phyloP scores from a whole-genome alignment of 2,113 vertebrate species.

The Perognathus longimembris region DNA sequence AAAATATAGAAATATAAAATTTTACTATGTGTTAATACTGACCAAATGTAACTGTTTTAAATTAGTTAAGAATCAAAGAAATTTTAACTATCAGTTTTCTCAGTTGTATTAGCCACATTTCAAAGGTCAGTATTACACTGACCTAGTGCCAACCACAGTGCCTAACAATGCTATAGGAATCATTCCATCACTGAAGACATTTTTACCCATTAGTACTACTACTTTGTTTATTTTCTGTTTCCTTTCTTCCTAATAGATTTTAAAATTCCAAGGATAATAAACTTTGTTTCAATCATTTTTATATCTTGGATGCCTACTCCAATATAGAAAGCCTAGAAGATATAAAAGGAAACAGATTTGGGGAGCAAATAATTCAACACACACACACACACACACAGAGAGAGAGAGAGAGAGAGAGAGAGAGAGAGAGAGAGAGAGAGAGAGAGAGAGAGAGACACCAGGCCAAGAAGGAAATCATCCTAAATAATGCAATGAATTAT shows the following conservation, averaged over 20 bases:
- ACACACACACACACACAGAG: neutral
- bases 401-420: neutral
- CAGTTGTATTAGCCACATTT: neutral
- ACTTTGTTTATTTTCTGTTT: neutral
- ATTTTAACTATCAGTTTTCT: neutral
- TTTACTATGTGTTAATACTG: too few relatives aligned
- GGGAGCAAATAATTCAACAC: too few relatives aligned
- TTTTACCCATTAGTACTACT: neutral
- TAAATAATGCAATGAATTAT: neutral
- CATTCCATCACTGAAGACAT: neutral
- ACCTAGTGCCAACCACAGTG: neutral
- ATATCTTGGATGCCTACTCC: neutral
- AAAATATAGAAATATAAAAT: too few relatives aligned
- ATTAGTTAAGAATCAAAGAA: neutral
- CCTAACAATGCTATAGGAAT: neutral
- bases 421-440: neutral
- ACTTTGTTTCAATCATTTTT: neutral
- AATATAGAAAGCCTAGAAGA: neutral
- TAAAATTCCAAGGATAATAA: neutral
- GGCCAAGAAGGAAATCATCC: neutral
- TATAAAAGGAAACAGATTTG: constrained; percentile 2
- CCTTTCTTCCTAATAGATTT: neutral
- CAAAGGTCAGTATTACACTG: neutral
- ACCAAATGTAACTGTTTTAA: neutral
- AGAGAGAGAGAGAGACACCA: neutral